Evolutionary conservation across 2,113 vertebrate species (phyloP), one percentile per base, ranked within the genome.

Genomic region (Thermophis baileyi): DNA sequence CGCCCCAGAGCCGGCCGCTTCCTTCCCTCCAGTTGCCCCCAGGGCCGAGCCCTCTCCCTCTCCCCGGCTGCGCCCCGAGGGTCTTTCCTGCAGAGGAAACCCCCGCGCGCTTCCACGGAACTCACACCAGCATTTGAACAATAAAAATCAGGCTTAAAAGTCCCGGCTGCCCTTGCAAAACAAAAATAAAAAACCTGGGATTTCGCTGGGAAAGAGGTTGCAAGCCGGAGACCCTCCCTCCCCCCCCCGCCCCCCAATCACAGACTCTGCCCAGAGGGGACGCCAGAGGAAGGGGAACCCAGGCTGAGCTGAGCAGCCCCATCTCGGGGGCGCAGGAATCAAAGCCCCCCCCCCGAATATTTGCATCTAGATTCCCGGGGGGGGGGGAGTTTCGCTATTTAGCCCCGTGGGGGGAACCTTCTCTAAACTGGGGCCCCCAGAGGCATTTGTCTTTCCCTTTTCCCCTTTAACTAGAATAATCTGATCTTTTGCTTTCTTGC

Each of bases 111-210:
- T 54, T 9, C 55, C 55, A 5, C 55, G 55, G 55, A 25, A 55
- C 22, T 2, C 22, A 0, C 54, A 0, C 24, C 1, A 0, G 4
- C 1, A 1, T 3, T 27, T 10, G 3, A 1, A 60, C 9, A 1
- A 63, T 4, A 16, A 74, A 6, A 74, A 5, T 0, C 63, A 2
- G 30, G 1, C 5, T 35, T 5, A 1, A 69, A n/a, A n/a, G 30
- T n/a, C 57, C 10, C 57, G 24, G 55, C 57, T 30, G 57, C 30
- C 30, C 27, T 69, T 12, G 27, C 27, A 1, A 53, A 53, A 53
- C 0, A 47, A 47, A 47, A 44, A 44, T 2, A 10, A 14, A 51
- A 14, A 1, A 16, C 51, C 25, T 25, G 27, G 27, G 27, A 1
- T 12, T 14, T 14, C 5, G 12, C 60, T n/a, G 3, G 60, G 60